Conservation (phyloP, 2,888 invertebrate species). For the Lasioglossum leucozonium region DNA sequence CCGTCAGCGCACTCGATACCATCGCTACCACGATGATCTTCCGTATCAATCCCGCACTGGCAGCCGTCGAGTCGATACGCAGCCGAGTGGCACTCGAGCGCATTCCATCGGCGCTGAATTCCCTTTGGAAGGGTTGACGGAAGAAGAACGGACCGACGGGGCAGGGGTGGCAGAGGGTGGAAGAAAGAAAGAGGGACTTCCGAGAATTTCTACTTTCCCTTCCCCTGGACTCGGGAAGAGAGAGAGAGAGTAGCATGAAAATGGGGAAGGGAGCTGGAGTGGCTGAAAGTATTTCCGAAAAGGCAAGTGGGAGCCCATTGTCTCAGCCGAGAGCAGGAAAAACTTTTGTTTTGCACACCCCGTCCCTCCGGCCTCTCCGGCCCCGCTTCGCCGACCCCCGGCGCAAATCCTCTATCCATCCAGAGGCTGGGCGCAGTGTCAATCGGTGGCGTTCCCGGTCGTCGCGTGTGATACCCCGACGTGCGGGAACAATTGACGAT, state of each 20-base stretch:
- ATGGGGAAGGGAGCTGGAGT: slow-evolving; percentile 29
- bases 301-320: slow-evolving; percentile 62
- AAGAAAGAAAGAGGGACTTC: slow-evolving; percentile 35
- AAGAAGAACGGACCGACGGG: slow-evolving; percentile 2
- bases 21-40: slow-evolving; percentile 52
- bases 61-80: slow-evolving; percentile 44
- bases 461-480: background rate
- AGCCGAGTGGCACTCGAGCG: slow-evolving; percentile 55
- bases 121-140: slow-evolving; percentile 34
- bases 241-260: slow-evolving; percentile 22
- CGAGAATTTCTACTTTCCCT: slow-evolving; percentile 59
- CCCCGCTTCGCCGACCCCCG: background rate
- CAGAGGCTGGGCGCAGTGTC: slow-evolving; percentile 38
- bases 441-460: slow-evolving; percentile 47
- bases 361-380: no score
- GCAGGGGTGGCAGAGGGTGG: background rate
- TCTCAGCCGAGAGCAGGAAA: slow-evolving; percentile 47
- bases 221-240: slow-evolving; percentile 2
- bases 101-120: slow-evolving; percentile 54
- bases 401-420: background rate
- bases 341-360: slow-evolving; percentile 59
- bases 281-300: slow-evolving; percentile 67
- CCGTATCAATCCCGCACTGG: slow-evolving; percentile 51
- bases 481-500: slow-evolving; percentile 39
- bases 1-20: slow-evolving; percentile 10